phyloP scores from a whole-genome alignment of 2,888 invertebrate genomes.

The Ennomos fuscantarius region DNA sequence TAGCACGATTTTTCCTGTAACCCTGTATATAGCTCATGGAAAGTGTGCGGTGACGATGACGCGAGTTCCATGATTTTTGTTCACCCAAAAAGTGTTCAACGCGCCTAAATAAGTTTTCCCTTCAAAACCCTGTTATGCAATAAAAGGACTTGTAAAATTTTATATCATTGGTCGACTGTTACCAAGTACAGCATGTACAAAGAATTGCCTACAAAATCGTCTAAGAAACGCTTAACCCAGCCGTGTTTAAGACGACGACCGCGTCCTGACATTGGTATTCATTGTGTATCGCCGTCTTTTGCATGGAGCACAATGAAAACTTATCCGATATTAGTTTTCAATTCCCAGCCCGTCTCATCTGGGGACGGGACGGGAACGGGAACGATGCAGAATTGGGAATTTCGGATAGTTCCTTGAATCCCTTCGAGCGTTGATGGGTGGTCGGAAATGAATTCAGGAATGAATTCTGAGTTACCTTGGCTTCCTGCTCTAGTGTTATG shows the following conservation, averaged over 20 bases:
- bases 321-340: conserved; percentile 65
- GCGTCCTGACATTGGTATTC: conserved; percentile 30
- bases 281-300: conserved; percentile 28
- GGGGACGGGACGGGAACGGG: conserved; percentile 9
- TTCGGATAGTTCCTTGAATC: conserved; percentile 18
- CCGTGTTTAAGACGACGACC: conserved; percentile 11
- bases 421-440: conserved; percentile 13
- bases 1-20: no score
- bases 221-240: conserved; percentile 9
- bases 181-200: not conserved
- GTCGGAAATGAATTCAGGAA: conserved; percentile 12
- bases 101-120: no score
- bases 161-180: no score
- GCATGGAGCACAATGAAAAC: conserved; percentile 51
- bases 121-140: no score
- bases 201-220: conserved; percentile 5
- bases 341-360: conserved; percentile 51
- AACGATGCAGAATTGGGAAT: conserved; percentile 18
- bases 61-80: no score
- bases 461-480: conserved; percentile 17
- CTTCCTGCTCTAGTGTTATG: not conserved
- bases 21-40: no score
- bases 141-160: no score
- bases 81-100: no score
- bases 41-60: no score